Base-by-base conservation (phyloP, 2,888 invertebrate genomes). In the Tetrapedia diversipes region DNA sequence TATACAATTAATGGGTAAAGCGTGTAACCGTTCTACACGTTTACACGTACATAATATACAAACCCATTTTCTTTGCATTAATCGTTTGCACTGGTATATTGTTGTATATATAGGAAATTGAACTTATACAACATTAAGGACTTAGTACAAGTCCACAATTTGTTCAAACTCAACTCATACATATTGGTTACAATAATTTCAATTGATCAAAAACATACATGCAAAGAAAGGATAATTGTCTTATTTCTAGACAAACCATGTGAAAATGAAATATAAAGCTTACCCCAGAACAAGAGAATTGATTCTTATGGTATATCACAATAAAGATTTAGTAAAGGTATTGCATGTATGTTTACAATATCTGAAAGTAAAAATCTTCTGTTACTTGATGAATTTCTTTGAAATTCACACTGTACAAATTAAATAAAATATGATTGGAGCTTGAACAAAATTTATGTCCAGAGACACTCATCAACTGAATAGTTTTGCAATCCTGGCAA, bases 401-500 rank as follows among this genome's bases (percentile, higher is more conserved):
- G 27, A 65, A 71, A 59, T 77, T 74, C 79, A 68, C 63, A 66
- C 69, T 71, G 64, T 75, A 43, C 57, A 66, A 66, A 78, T 60
- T 69, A 74, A 70, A 61, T 60, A 64, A 60, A 71, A 70, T 65
- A 53, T 24, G 59, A 24, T 64, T 59, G 66, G 64, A 73, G 73
- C 54, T 71, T 34, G 45, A 37, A 76, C 49, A 24, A 64, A 72
- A 69, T 78, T 43, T 63, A 43, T 59, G 76, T 65, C 70, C 78
- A 72, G 57, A 78, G 78, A 82, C 83, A 82, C 64, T 69, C 72
- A 76, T 82, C 65, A 78, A 78, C 80, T 80, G 77, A 61, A 75
- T 75, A 78, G 68, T 81, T 66, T 80, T 80, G 80, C 80, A 74
- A 79, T 84, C 79, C 77, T 81, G 84, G 79, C 84, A 72, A 79